Percentiles rank a stretch among this genome's conserved stretches.
Evolutionary conservation across 2,113 vertebrate species (phyloP).

Genomic region (Zosterops lateralis): DNA sequence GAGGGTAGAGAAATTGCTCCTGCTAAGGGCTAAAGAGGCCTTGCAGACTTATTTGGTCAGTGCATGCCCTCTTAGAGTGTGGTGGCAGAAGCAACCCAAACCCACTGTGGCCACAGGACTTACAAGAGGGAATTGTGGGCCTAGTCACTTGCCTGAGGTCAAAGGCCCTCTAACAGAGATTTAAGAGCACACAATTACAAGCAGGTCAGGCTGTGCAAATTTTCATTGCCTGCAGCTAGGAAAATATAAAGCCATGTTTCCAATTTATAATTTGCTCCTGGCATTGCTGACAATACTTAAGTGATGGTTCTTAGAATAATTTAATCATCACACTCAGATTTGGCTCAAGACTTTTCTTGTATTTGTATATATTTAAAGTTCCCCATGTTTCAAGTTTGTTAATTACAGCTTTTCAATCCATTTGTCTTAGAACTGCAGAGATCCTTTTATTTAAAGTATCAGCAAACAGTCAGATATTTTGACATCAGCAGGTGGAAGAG

Average conservation of each 20-base stretch:
- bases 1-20: not conserved
- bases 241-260: constrained; percentile 17
- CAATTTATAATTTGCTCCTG: not conserved
- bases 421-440: not conserved
- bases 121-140: not conserved
- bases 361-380: not conserved
- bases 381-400: not conserved
- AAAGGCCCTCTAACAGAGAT: not conserved
- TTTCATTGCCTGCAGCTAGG: not conserved
- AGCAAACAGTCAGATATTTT: too few species aligned
- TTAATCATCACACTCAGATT: not conserved
- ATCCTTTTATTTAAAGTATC: constrained; percentile 15
- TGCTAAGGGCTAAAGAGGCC: not conserved
- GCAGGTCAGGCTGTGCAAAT: not conserved
- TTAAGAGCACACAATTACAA: not conserved
- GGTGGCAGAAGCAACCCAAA: not conserved
- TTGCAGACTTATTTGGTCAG: not conserved
- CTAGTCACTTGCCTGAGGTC: not conserved
- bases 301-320: not conserved
- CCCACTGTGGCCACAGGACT: not conserved
- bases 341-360: not conserved
- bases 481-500: too few species aligned
- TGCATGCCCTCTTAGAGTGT: not conserved
- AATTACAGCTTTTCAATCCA: constrained; percentile 8
- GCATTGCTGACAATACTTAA: not conserved